Percentiles rank a stretch among this genome's conserved stretches.
Evolutionary conservation across 2,113 vertebrate genomes (phyloP).

Genomic region (Bubalus kerabau): DNA sequence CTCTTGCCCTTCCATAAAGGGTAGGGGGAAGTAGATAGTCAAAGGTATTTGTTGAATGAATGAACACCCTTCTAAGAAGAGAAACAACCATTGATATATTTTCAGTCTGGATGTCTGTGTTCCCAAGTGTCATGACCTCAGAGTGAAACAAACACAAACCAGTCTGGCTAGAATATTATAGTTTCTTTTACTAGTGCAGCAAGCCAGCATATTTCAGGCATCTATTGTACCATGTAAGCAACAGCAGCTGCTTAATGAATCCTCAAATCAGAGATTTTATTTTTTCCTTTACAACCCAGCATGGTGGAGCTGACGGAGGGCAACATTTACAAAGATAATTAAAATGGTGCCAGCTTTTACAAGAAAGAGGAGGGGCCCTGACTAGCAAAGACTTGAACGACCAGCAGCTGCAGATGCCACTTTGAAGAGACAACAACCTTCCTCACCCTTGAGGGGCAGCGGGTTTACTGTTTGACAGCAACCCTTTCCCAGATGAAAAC

Average conservation of each 20-base stretch:
- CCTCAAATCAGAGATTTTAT: constrained; percentile 13
- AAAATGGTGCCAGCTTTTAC: constrained; percentile 22
- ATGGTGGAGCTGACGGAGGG: constrained; percentile 19
- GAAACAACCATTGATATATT: background rate
- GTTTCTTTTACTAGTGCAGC: background rate
- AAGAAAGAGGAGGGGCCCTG: background rate
- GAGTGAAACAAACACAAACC: constrained; percentile 8
- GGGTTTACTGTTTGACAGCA: background rate
- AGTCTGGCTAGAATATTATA: background rate
- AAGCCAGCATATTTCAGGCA: background rate
- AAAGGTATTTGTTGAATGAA: constrained; percentile 1
- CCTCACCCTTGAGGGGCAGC: background rate
- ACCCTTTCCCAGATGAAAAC: background rate
- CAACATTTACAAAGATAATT: constrained; percentile 48
- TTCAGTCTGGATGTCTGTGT: background rate
- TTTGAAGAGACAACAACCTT: constrained; percentile 29
- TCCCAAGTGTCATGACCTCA: background rate
- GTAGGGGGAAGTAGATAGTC: background rate
- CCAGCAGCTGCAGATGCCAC: constrained; percentile 11
- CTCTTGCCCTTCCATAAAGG: background rate
- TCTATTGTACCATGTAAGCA: background rate
- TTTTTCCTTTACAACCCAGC: background rate
- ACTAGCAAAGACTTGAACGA: background rate
- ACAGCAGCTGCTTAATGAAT: constrained; percentile 56
- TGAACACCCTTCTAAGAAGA: background rate